Base-by-base conservation (phyloP, 92 coral and sea anemone genomes). In the Zoanthus solanderi region DNA sequence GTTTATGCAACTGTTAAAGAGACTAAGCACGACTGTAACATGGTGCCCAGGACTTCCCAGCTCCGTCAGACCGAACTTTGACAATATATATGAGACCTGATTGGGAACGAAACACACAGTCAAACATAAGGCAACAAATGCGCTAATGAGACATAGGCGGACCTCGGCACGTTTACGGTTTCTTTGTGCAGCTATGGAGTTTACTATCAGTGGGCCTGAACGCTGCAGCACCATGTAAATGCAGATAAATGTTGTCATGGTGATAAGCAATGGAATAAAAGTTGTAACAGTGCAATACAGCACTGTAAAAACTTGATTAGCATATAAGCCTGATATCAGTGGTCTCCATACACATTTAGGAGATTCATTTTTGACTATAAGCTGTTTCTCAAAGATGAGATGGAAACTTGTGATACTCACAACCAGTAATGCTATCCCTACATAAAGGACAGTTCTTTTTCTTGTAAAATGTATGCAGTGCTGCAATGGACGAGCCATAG, bases 31-130 rank as follows among this genome's bases (percentile, higher is more conserved):
- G 0, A 66, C 85, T 45, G 85, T 81, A 47, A 17, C 46, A 46
- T 81, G 85, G 75, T 81, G 85, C 12, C 85, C 85, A 30, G 85
- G 75, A 63, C 75, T 81, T 48, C 85, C 85, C 42, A 81, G 75
- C 30, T 23, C 47, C 9, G 85, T 81, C 28, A 81, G 8, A 8
- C 75, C 85, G 71, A 81, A 81, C 75, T 81, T 81, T 17, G 85
- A 81, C 28, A 81, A 15, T 15, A 81, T 81, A 34, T 81, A 81
- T 23, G 85, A 81, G 13, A 81, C 42, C 66, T 81, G 85, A 68
- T 81, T 81, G 31, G 85, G 85, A 15, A 66, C 85, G 46, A 81
- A 81, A 45, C 85, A 81, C 10, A 81, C 74, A 1, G 46, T 53
- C 61, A 81, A 50, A 28, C 85, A 46, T 23, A 66, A 3, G 60